Percentiles rank a stretch among this genome's conserved stretches.
Conservation (phyloP, 2,797 vertebrate genomes). For the Crax fasciolata region DNA sequence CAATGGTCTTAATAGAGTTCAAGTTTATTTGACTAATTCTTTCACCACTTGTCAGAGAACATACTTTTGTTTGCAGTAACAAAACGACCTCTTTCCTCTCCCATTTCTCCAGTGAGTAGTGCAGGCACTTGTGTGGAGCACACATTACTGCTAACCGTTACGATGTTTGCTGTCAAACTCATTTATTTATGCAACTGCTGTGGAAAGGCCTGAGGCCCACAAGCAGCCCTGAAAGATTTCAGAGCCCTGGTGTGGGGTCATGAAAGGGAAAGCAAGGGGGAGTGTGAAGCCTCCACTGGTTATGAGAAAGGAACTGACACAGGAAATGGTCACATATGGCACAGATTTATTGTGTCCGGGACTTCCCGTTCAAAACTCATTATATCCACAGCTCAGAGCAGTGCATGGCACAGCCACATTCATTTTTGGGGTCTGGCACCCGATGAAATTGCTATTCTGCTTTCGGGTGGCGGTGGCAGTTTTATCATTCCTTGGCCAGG, state of each 20-base stretch:
- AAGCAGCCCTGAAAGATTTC: conserved; percentile 88
- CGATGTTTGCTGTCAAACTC: conserved; percentile 90
- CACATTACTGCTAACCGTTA: conserved; percentile 87
- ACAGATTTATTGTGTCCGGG: conserved; percentile 89
- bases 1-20: conserved; percentile 71
- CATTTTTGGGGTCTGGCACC: conserved; percentile 81
- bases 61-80: conserved; percentile 81
- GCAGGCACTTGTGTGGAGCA: conserved; percentile 83
- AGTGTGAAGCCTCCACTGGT: conserved; percentile 80
- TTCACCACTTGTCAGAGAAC: conserved; percentile 85
- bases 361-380: conserved; percentile 91
- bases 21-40: conserved; percentile 88
- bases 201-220: conserved; percentile 84
- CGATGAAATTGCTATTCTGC: conserved; percentile 71
- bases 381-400: conserved; percentile 83
- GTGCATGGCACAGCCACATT: conserved; percentile 75
- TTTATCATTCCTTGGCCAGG: conserved; percentile 68
- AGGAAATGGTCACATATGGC: conserved; percentile 94
- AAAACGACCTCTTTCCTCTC: conserved; percentile 80
- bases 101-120: conserved; percentile 79
- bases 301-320: conserved; percentile 92
- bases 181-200: conserved; percentile 90
- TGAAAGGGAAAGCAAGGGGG: conserved; percentile 80
- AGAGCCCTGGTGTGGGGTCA: conserved; percentile 90
- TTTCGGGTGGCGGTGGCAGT: conserved; percentile 58